Percentiles rank a stretch among this genome's conserved stretches.
These are phyloP conservation scores for Aphelenchoides fujianensis DNA, from an alignment of 1,140 invertebrate genomes.

Conservation along the genomic window DNA sequence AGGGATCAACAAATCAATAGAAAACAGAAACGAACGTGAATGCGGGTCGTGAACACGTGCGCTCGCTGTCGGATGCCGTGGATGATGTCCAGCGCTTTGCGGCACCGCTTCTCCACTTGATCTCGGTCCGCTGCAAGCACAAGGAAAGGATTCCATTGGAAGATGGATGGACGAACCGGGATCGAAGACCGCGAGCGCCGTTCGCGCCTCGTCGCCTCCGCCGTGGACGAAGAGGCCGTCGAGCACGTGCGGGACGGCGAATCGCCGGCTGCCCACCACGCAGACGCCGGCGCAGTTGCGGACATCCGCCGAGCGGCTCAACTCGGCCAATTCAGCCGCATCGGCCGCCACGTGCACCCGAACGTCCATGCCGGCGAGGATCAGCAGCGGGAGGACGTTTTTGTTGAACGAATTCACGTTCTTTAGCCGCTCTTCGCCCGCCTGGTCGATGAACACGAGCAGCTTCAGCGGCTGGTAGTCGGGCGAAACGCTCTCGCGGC, in stretches of 20 bases:
- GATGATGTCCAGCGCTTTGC: slow-evolving; percentile 9
- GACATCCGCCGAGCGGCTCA: slow-evolving; percentile 20
- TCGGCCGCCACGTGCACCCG: background rate
- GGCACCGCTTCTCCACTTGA: background rate
- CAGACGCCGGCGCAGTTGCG: slow-evolving; percentile 11
- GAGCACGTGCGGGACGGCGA: slow-evolving; percentile 1
- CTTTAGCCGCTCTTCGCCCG: background rate
- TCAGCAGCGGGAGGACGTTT: slow-evolving; percentile 10
- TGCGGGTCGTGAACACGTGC: background rate
- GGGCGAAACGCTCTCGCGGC: slow-evolving; percentile 1
- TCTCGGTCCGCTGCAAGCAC: slow-evolving; percentile 5
- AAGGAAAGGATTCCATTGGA: too few relatives aligned
- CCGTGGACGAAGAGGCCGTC: slow-evolving; percentile 18
- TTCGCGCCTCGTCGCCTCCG: slow-evolving; percentile 1
- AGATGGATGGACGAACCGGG: background rate
- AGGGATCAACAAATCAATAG: too few relatives aligned
- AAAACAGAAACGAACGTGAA: too few relatives aligned
- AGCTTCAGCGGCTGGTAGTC: slow-evolving; percentile 12
- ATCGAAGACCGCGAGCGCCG: slow-evolving; percentile 16
- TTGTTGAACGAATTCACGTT: slow-evolving; percentile 18
- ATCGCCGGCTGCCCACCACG: background rate
- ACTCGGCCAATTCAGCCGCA: background rate
- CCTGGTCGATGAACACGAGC: slow-evolving; percentile 14
- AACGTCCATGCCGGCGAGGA: slow-evolving; percentile 6
- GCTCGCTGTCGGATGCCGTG: background rate